A percentile compares a stretch with the other conserved stretches of the same genome.
Evolutionary conservation across 2,113 vertebrate species (phyloP).

Genomic region (Corynorhinus townsendii): DNA sequence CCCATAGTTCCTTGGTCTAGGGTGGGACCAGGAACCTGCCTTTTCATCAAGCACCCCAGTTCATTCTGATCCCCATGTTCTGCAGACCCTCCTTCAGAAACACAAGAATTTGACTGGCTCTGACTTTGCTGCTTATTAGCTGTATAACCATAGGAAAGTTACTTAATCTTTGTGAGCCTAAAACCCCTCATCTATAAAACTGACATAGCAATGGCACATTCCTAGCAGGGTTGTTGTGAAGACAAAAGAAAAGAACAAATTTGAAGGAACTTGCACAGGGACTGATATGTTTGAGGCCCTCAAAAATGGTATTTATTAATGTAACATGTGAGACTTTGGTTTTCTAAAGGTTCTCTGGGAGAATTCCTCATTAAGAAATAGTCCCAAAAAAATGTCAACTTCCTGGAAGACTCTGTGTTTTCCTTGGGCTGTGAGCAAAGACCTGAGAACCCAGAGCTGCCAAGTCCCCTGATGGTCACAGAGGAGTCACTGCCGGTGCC

Average conservation of each 20-base stretch:
- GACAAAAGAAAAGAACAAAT: not conserved
- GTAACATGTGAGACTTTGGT: not conserved
- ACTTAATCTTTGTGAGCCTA: not conserved
- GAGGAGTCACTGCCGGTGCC: not conserved
- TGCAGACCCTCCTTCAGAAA: not conserved
- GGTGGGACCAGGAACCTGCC: not conserved
- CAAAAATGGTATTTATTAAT: not conserved
- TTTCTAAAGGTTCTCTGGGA: not conserved
- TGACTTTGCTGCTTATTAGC: not conserved
- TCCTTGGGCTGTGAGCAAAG: not conserved
- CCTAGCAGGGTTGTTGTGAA: not conserved
- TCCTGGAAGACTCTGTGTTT: not conserved
- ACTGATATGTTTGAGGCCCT: not conserved
- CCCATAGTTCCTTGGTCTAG: not conserved
- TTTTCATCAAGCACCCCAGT: not conserved
- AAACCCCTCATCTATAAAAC: not conserved
- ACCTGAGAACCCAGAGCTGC: not conserved
- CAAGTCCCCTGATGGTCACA: not conserved
- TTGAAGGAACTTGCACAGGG: not conserved
- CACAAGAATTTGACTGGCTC: not conserved
- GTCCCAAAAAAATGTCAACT: not conserved
- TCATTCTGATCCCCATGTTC: not conserved
- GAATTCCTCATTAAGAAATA: not conserved
- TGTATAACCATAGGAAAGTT: not conserved
- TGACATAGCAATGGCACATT: not conserved